Evolutionary conservation across 2,888 invertebrate genomes (phyloP).

Genomic region (Hyppa rectilinea): DNA sequence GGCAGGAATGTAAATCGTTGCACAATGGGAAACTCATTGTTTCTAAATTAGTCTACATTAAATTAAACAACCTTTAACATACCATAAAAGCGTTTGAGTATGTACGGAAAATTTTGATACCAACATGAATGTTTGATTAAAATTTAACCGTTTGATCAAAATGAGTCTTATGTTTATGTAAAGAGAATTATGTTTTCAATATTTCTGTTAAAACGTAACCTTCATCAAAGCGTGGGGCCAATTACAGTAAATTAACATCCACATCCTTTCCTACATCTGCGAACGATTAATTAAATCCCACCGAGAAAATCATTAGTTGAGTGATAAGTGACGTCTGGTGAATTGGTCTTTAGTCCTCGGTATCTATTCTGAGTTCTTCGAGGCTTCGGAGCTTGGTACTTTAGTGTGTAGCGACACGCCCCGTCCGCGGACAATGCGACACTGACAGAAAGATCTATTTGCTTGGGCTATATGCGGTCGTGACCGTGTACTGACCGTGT

Average conservation of each 20-base stretch:
- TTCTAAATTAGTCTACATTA: conserved; percentile 26
- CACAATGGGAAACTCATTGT: conserved; percentile 10
- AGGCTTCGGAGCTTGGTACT: conserved; percentile 33
- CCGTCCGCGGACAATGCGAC: conserved; percentile 70
- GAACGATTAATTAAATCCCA: conserved; percentile 64
- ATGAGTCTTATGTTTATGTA: too few species aligned
- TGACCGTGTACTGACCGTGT: conserved; percentile 76
- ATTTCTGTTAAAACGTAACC: conserved; percentile 32
- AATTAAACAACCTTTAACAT: conserved; percentile 23
- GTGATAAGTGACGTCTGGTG: conserved; percentile 62
- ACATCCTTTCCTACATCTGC: conserved; percentile 49
- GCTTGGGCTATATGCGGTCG: conserved; percentile 84
- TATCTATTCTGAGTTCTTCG: conserved; percentile 34
- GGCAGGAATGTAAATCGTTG: conserved; percentile 17
- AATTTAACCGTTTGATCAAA: conserved; percentile 26
- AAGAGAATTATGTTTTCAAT: conserved; percentile 51
- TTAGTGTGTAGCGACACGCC: conserved; percentile 63
- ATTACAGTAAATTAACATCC: conserved; percentile 48
- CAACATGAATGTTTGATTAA: conserved; percentile 25
- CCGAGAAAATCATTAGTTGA: conserved; percentile 64
- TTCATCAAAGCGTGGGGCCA: conserved; percentile 29
- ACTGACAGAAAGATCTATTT: conserved; percentile 81
- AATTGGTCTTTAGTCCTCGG: conserved; percentile 40
- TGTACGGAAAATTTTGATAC: background rate
- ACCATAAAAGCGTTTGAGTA: background rate